Conservation (phyloP, 2,888 invertebrate genomes). For the Scaptomyza tumidula region DNA sequence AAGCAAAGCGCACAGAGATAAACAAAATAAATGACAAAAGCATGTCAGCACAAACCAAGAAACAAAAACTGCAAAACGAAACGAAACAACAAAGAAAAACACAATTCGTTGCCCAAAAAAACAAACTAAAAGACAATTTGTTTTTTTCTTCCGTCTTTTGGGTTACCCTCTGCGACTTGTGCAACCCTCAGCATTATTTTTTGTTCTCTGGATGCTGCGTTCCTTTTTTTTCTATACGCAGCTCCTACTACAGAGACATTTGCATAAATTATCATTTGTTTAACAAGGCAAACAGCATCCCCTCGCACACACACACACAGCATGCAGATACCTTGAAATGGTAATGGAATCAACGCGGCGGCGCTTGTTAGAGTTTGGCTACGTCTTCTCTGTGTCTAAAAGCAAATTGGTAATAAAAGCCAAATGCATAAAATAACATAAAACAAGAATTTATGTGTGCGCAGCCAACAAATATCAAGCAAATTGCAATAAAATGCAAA, state of each 20-base stretch:
- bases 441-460: slow-evolving; percentile 74
- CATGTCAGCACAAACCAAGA: slow-evolving; percentile 66
- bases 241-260: slow-evolving; percentile 75
- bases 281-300: slow-evolving; percentile 58
- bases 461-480: slow-evolving; percentile 64
- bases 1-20: slow-evolving; percentile 70
- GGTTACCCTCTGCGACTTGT: slow-evolving; percentile 49
- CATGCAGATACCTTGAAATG: slow-evolving; percentile 47
- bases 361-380: background rate
- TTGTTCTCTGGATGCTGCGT: slow-evolving; percentile 9
- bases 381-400: slow-evolving; percentile 31
- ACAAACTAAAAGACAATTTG: slow-evolving; percentile 56
- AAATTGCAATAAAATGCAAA: slow-evolving; percentile 80
- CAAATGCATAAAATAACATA: slow-evolving; percentile 77
- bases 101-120: slow-evolving; percentile 26
- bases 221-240: slow-evolving; percentile 19
- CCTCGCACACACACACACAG: slow-evolving; percentile 6
- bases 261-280: slow-evolving; percentile 83
- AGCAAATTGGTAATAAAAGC: slow-evolving; percentile 73
- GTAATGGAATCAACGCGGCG: slow-evolving; percentile 48
- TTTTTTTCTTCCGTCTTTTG: slow-evolving; percentile 21
- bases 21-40: slow-evolving; percentile 82
- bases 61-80: slow-evolving; percentile 15
- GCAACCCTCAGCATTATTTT: slow-evolving; percentile 70
- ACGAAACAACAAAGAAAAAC: slow-evolving; percentile 18